Evolutionary conservation across 2,888 invertebrate species (phyloP).

Genomic region (Dione vanillae): DNA sequence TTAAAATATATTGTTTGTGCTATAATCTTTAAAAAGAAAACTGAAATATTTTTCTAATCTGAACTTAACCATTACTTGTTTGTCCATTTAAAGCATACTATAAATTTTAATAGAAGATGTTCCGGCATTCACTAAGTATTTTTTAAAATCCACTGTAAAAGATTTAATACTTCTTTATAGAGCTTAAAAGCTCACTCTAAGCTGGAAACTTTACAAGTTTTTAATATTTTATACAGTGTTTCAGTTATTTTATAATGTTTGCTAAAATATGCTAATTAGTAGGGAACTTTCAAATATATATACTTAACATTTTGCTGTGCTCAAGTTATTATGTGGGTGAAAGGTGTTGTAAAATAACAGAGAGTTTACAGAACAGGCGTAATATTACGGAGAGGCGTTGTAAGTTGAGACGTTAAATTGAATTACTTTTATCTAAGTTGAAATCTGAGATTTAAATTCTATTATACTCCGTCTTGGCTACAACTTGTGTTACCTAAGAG

Average conservation of each 20-base stretch:
- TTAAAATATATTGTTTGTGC: too few relatives aligned
- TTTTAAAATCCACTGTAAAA: neutral
- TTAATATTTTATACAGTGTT: conserved; percentile 1
- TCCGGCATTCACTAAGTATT: neutral
- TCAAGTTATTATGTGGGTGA: neutral
- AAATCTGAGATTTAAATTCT: too few relatives aligned
- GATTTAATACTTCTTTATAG: conserved; percentile 9
- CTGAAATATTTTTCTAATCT: too few relatives aligned
- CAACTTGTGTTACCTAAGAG: too few relatives aligned
- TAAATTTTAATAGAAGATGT: neutral
- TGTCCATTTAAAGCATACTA: neutral
- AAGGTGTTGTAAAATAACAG: neutral
- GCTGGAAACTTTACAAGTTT: conserved; percentile 1
- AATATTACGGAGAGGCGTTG: neutral
- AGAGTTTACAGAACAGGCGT: neutral
- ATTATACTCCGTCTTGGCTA: too few relatives aligned
- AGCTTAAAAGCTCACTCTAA: conserved; percentile 16
- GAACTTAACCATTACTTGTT: neutral
- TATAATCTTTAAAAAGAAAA: too few relatives aligned
- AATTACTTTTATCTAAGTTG: too few relatives aligned
- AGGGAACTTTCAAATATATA: neutral
- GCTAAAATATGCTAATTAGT: conserved; percentile 2
- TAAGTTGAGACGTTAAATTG: too few relatives aligned
- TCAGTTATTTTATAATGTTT: neutral
- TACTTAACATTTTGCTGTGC: neutral